These are phyloP conservation scores for Meloidogyne chitwoodi DNA, from an alignment of 1,140 invertebrate species.

Conservation along the genomic window DNA sequence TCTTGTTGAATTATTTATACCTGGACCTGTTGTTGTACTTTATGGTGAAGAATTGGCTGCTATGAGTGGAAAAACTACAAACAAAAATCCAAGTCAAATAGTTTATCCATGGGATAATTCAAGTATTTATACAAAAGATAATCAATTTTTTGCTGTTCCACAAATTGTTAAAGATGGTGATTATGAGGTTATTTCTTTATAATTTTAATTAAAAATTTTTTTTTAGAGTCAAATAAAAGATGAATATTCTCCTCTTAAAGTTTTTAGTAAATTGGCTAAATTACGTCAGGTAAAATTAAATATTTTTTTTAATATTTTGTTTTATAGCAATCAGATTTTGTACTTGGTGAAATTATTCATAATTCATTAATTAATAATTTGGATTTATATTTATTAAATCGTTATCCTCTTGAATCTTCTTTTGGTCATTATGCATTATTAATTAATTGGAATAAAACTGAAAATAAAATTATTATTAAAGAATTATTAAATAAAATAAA, in stretches of 20 bases:
- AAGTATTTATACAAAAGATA: not conserved
- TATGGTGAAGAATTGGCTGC: constrained; percentile 12
- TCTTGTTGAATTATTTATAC: constrained; percentile 1
- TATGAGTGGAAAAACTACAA: not conserved
- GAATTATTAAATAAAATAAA: constrained; percentile 1
- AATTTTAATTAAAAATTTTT: not conserved
- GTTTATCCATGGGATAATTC: constrained; percentile 9
- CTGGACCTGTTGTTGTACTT: not conserved
- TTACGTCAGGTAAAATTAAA: constrained; percentile 11
- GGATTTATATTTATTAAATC: constrained; percentile 1
- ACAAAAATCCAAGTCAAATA: constrained; percentile 12
- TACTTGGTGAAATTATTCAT: not conserved
- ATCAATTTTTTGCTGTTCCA: constrained; percentile 13
- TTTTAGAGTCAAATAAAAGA: constrained; percentile 8
- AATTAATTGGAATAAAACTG: not conserved
- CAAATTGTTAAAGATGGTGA: constrained; percentile 1
- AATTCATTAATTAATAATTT: not conserved
- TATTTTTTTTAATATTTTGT: not conserved
- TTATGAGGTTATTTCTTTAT: not conserved
- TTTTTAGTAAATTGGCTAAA: constrained; percentile 8
- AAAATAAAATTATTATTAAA: not conserved
- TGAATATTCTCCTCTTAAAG: not conserved
- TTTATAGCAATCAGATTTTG: constrained; percentile 3
- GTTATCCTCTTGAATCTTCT: not conserved
- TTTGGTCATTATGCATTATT: not conserved